Evolutionary conservation across 2,888 invertebrate genomes (phyloP).

Genomic region (Trilocha varians): DNA sequence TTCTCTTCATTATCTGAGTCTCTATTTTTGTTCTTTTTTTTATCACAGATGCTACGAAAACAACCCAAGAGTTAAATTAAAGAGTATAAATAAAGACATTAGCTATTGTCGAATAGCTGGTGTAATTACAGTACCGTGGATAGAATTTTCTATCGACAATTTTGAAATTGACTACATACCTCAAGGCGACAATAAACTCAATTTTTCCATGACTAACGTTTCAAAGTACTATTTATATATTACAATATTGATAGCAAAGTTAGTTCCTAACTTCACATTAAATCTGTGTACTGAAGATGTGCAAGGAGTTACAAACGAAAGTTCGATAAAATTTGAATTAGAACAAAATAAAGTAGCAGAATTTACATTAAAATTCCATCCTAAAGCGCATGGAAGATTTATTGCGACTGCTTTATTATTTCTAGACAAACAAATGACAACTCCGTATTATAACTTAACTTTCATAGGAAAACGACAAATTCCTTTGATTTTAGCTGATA

Average conservation of each 20-base stretch:
- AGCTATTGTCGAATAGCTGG: slow-evolving; percentile 49
- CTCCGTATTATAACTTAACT: slow-evolving; percentile 54
- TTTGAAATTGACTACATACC: slow-evolving; percentile 46
- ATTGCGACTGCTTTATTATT: slow-evolving; percentile 45
- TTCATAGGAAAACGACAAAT: slow-evolving; percentile 45
- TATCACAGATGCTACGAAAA: slow-evolving; percentile 48
- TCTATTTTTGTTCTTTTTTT: background rate
- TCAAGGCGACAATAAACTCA: slow-evolving; percentile 28
- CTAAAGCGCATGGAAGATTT: slow-evolving; percentile 49
- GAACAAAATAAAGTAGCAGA: slow-evolving; percentile 24
- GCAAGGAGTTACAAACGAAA: slow-evolving; percentile 32
- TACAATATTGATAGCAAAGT: slow-evolving; percentile 42
- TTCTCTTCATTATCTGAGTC: background rate
- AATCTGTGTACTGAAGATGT: slow-evolving; percentile 31
- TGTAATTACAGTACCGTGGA: slow-evolving; percentile 57
- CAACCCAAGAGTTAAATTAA: slow-evolving; percentile 48
- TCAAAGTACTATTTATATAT: slow-evolving; percentile 49
- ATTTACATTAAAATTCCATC: slow-evolving; percentile 46
- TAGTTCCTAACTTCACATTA: slow-evolving; percentile 46
- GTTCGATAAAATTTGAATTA: slow-evolving; percentile 47
- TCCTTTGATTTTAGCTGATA: slow-evolving; percentile 39
- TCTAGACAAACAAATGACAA: slow-evolving; percentile 49
- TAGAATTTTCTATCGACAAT: slow-evolving; percentile 45
- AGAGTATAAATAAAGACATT: slow-evolving; percentile 47
- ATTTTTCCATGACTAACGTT: slow-evolving; percentile 54